Evolutionary conservation across 2,113 vertebrate genomes (phyloP).

Genomic region (Dolichallabes microphthalmus): DNA sequence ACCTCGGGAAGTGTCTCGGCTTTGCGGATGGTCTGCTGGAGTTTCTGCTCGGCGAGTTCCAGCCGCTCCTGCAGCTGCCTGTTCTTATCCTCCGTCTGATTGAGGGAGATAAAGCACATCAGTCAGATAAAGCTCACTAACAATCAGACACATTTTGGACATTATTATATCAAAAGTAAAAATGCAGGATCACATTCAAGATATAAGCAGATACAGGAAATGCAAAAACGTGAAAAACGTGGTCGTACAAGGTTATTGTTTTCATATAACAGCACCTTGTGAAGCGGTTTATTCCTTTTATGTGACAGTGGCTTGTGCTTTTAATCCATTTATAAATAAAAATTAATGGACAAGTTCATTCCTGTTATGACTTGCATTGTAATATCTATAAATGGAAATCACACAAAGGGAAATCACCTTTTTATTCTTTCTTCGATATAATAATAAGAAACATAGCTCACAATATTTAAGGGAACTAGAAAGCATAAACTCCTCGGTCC

Average conservation of each 20-base stretch:
- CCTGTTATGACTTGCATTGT: background rate
- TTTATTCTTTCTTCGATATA: background rate
- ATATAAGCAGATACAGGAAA: background rate
- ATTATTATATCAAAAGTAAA: background rate
- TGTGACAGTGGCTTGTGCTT: background rate
- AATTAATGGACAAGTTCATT: background rate
- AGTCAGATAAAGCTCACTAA: background rate
- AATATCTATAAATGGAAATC: background rate
- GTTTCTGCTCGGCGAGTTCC: conserved; percentile 93
- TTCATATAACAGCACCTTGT: background rate
- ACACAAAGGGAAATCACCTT: no score
- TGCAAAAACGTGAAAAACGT: background rate
- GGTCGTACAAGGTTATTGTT: background rate
- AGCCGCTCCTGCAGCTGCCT: conserved; percentile 91
- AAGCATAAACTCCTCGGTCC: background rate
- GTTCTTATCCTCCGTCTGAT: conserved; percentile 89
- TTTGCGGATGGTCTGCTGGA: conserved; percentile 94
- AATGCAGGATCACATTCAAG: background rate
- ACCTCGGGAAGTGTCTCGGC: conserved; percentile 95
- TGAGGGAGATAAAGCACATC: background rate
- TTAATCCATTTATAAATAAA: background rate
- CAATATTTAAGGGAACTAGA: background rate
- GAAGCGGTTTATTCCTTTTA: background rate
- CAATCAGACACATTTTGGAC: background rate
- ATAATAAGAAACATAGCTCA: background rate